Percentiles rank a stretch among this genome's conserved stretches.
These are phyloP conservation scores for Jacana jacana DNA, from an alignment of 2,113 vertebrate species.

Conservation along the genomic window DNA sequence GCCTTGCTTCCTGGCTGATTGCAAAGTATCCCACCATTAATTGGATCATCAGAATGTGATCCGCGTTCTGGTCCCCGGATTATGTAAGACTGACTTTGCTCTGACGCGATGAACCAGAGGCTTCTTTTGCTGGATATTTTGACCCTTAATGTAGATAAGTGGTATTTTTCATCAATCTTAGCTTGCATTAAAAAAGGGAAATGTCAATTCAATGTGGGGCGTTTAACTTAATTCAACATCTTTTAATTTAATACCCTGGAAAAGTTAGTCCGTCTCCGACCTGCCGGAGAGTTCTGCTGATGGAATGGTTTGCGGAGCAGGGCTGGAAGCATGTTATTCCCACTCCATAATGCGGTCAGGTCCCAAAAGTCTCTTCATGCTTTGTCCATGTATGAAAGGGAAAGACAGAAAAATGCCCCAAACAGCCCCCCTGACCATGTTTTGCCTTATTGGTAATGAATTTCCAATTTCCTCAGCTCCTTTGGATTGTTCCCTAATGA, in stretches of 20 bases:
- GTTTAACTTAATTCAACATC: slow-evolving; percentile 84
- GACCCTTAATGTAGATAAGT: slow-evolving; percentile 99
- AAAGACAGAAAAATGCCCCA: not conserved
- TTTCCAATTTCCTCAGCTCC: slow-evolving; percentile 12
- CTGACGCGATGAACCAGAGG: slow-evolving; percentile 81
- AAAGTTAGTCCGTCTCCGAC: slow-evolving; percentile 76
- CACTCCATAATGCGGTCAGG: not conserved
- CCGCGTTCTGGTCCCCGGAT: slow-evolving; percentile 87
- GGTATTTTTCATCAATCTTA: slow-evolving; percentile 92
- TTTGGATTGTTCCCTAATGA: not conserved
- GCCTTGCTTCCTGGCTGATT: slow-evolving; percentile 88
- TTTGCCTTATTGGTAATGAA: not conserved
- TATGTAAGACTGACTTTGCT: slow-evolving; percentile 95
- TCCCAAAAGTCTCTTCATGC: not conserved
- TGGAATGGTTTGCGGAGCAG: slow-evolving; percentile 67
- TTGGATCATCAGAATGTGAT: slow-evolving; percentile 99
- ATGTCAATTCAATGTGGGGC: slow-evolving; percentile 81
- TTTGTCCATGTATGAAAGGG: not conserved
- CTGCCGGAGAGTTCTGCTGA: slow-evolving; percentile 71
- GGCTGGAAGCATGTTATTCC: slow-evolving; percentile 5
- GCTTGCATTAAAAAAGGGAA: slow-evolving; percentile 82
- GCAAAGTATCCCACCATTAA: slow-evolving; percentile 89
- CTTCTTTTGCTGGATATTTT: slow-evolving; percentile 77
- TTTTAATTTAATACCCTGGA: slow-evolving; percentile 84
- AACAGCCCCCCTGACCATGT: not conserved